Conservation (phyloP, 2,113 vertebrate species). For the Acrocephalus arundinaceus region DNA sequence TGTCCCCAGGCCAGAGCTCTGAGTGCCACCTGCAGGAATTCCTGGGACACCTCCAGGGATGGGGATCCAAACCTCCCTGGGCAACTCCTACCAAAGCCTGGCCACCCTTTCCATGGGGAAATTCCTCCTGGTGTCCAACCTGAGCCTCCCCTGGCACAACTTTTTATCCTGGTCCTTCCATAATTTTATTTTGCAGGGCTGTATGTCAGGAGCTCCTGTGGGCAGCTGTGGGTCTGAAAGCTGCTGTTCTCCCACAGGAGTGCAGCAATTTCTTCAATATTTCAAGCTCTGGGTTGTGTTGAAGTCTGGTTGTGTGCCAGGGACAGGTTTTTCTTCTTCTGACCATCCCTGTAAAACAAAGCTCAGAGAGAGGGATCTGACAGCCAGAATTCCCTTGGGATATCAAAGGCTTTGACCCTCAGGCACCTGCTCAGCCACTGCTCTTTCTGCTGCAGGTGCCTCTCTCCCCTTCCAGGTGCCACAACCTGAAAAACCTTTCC, state of each 20-base stretch:
- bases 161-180: neutral
- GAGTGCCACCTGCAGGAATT: neutral
- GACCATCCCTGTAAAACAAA: neutral
- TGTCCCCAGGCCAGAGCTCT: neutral
- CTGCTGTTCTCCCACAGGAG: neutral
- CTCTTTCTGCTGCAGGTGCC: neutral
- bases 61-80: neutral
- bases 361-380: neutral
- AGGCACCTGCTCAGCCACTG: neutral
- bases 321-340: neutral
- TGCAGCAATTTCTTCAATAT: fast-evolving
- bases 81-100: neutral
- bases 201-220: neutral
- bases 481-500: neutral
- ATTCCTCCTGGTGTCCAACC: neutral
- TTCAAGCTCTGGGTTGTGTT: neutral
- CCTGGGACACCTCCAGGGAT: neutral
- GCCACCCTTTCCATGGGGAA: neutral
- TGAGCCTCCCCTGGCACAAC: neutral
- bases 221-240: neutral
- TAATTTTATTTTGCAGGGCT: neutral
- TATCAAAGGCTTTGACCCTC: neutral
- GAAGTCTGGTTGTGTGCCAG: neutral
- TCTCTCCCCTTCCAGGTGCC: neutral
- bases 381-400: neutral